These are phyloP conservation scores for Nysson spinosus DNA, from an alignment of 2,888 invertebrate genomes.

Conservation along the genomic window DNA sequence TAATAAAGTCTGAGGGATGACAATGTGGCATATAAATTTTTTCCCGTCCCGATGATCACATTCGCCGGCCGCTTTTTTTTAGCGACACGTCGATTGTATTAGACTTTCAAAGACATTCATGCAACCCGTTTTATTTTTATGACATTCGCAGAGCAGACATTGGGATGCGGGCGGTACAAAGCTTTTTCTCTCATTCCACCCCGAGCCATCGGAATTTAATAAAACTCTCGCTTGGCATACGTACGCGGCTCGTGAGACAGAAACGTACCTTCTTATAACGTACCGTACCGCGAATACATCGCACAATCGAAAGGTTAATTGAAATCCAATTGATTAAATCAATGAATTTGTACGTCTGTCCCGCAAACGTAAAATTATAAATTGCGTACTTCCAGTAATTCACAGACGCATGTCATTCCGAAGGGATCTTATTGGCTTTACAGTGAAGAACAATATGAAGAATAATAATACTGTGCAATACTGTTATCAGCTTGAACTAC, in stretches of 20 bases:
- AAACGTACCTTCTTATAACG: slow-evolving; percentile 38
- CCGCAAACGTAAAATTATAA: slow-evolving; percentile 11
- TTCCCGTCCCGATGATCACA: slow-evolving; percentile 5
- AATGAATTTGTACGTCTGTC: slow-evolving; percentile 1
- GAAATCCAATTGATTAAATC: slow-evolving; percentile 39
- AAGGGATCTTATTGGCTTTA: no score
- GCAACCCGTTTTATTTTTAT: slow-evolving; percentile 43
- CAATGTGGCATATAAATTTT: slow-evolving; percentile 18
- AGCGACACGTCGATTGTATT: slow-evolving; percentile 27
- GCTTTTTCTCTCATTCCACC: slow-evolving; percentile 49
- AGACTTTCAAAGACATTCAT: slow-evolving; percentile 34
- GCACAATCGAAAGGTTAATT: slow-evolving; percentile 30
- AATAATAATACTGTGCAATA: no score
- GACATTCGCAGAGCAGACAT: slow-evolving; percentile 41
- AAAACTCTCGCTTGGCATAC: slow-evolving; percentile 57
- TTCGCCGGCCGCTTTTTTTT: slow-evolving; percentile 6
- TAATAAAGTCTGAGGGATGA: background rate
- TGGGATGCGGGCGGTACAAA: slow-evolving; percentile 42
- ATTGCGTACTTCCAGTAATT: background rate
- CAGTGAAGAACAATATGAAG: no score
- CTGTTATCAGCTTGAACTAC: no score
- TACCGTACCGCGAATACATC: slow-evolving; percentile 4
- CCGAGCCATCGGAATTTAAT: slow-evolving; percentile 63
- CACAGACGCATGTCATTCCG: no score
- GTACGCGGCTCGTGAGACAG: slow-evolving; percentile 38